Evolutionary conservation across 2,888 invertebrate species (phyloP), one percentile per base, ranked within the genome.

Genomic region (Hetaerina titia): DNA sequence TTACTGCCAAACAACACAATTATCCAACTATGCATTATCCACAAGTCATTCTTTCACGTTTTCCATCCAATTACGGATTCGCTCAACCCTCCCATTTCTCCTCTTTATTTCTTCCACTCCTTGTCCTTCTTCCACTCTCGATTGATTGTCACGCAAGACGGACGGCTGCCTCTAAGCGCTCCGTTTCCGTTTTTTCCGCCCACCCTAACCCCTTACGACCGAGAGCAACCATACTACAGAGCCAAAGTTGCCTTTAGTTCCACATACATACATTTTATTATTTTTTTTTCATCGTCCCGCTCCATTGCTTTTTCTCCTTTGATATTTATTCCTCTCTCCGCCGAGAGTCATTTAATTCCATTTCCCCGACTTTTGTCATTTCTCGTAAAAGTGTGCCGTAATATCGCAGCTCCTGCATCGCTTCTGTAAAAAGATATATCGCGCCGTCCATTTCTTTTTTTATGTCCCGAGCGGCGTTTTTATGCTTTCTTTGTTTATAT

Each of bases 301-400:
- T 31, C 25, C 64, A 31, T 45, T 63, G 63, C n/a, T 45, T 58
- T n/a, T 63, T 19, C 31, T 1, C 19, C 90, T 45, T 69, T 56
- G 13, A 81, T 31, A 31, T 90, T 19, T 25, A 31, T 64, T 22
- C 45, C 90, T 90, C 13, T 63, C 90, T 45, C 64, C 64, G 17
- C 90, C 15, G 17, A 60, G 90, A 15, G 7, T 69, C 45, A 8
- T 90, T 90, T 90, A 63, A 56, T 90, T 90, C 31, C 90, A 58
- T 58, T 90, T 90, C 63, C 64, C 64, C 22, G 22, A 45, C 90
- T n/a, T 89, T 89, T 58, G 89, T n/a, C 56, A 81, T 81, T 81
- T 31, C 31, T 81, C 31, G 25, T 81, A 81, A 69, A 81, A 81
- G 31, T 25, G 25, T 81, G 31, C n/a, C 58, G 57, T 89, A 22